Base-by-base conservation (phyloP, 37 sponge, comb jelly and placozoan genomes). In the Dysidea cf. avara region DNA sequence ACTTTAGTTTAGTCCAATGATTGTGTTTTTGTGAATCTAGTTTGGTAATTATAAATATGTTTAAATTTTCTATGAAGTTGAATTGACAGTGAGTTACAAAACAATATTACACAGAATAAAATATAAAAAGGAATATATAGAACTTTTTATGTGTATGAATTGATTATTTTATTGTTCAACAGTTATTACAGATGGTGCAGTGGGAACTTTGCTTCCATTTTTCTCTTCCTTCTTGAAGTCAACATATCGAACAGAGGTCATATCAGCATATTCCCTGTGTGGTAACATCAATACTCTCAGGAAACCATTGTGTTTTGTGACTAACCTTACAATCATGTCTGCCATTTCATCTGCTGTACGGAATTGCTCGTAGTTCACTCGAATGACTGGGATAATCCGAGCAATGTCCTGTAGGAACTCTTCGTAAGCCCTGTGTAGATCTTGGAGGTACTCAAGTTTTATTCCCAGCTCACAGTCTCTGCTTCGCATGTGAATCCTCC, bases 311-410 rank as follows among this genome's bases (percentile, higher is more conserved):
- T n/a, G 12, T 11, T 12, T 4, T 3, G 70, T 3, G 60, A 7
- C 78, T 35, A 63, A 96, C 97, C 90, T 82, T 13, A 96, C 62
- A 37, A 96, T 89, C 77, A 96, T 86, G 16, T 96, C 90, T 7
- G 90, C 93, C 90, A 96, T 96, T 74, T 96, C 97, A 48, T 96
- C 91, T 4, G 97, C 81, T 24, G 94, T 83, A 24, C 85, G 71
- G 68, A 96, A 92, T 40, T 74, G 58, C 36, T 96, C 85, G 63
- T 96, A 96, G 65, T 96, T 96, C 51, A 96, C 93, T 61, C 87
- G 46, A 25, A 96, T 92, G 39, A 96, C 94, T 18, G 97, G 97
- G 39, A 96, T 92, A 36, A 96, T 92, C 55, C 97, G 49, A 21
- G 94, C 59, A 5, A 96, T 96, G 56, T 96, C 97, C 17, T 76